These are phyloP conservation scores for Corella eumyota DNA, from an alignment of 23 tunicate genomes.

Conservation along the genomic window DNA sequence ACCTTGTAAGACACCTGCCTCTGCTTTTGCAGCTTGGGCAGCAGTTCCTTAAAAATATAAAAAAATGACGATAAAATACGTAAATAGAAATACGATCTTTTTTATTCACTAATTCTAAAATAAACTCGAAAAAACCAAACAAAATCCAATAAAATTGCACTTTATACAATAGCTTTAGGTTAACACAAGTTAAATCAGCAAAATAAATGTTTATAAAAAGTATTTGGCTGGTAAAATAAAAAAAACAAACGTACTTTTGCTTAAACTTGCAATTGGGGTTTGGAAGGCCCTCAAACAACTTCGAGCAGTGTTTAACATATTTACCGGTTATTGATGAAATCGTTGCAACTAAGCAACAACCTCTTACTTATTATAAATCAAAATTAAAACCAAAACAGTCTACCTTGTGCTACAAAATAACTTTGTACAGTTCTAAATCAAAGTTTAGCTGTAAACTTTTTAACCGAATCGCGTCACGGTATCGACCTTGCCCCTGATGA, in stretches of 20 bases:
- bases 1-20: conserved; percentile 49
- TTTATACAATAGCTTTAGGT: too few relatives aligned
- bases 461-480: conserved; percentile 38
- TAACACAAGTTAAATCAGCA: too few relatives aligned
- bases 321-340: background rate
- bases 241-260: conserved; percentile 38
- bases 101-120: too few relatives aligned
- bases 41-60: conserved; percentile 31
- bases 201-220: too few relatives aligned
- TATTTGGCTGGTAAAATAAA: too few relatives aligned
- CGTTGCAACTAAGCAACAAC: conserved; percentile 1
- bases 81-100: too few relatives aligned
- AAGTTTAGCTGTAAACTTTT: conserved; percentile 4
- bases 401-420: background rate
- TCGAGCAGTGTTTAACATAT: conserved; percentile 76
- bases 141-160: too few relatives aligned
- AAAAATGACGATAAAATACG: background rate
- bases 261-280: conserved; percentile 20
- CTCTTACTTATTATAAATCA: conserved; percentile 1
- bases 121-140: too few relatives aligned
- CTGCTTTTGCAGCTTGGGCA: conserved; percentile 14
- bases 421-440: background rate
- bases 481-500: conserved; percentile 52
- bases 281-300: conserved; percentile 55
- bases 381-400: conserved; percentile 1